Base-by-base conservation (phyloP, 2,888 invertebrate genomes). In the Rhagonycha lutea region DNA sequence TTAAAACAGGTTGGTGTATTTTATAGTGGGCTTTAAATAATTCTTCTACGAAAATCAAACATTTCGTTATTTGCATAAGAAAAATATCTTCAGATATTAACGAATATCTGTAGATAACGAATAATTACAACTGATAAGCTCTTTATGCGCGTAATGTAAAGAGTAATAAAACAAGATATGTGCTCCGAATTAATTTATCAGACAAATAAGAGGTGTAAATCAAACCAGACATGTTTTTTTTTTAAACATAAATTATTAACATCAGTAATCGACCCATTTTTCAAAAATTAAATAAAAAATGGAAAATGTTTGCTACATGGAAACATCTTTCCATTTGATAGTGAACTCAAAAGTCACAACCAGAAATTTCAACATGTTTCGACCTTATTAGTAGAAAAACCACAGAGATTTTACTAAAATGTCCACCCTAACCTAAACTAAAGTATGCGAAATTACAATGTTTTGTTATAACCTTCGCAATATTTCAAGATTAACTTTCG, bases 101-200 rank as follows among this genome's bases (percentile, higher is more conserved):
- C 78, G 78, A 79, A 80, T 79, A 80, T 79, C 78, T 78, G 76
- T 77, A 78, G 80, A 79, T 80, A 79, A 78, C 78, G 76, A 73
- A 75, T 79, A 77, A 78, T 80, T 79, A 78, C 76, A 73, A 76
- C 74, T 80, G 80, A 80, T 80, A 80, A 79, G 75, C 69, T 70
- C 68, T 65, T 73, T 74, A 76, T 72, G 61, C 32, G 72, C 60
- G 63, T 67, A 67, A 70, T 47, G 65, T 63, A 61, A 60, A 26
- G 11, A 24, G 72, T 24, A 65, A 76, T 72, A 76, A 72, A 65
- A 67, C 68, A 24, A 75, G 29, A 69, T 71, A n/a, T 72, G 75
- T 71, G 75, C 75, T 68, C 63, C 7, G 18, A 72, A 72, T 65
- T 65, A 65, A 65, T 65, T n/a, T 61, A 72, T 26, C 67, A 72